These are phyloP conservation scores for Cairina moschata DNA, from an alignment of 2,113 vertebrate genomes.

Conservation along the genomic window DNA sequence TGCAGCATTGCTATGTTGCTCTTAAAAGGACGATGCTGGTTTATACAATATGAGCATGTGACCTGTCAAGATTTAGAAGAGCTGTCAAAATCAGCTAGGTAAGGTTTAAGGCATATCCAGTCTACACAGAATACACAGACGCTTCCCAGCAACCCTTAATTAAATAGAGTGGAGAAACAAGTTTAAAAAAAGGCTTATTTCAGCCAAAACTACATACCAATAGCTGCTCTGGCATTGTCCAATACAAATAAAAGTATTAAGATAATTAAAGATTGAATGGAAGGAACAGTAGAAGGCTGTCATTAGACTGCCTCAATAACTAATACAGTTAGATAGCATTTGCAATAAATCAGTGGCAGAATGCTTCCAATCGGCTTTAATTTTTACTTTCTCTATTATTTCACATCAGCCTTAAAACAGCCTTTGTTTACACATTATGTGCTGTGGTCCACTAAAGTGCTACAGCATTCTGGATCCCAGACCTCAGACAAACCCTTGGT, in stretches of 20 bases:
- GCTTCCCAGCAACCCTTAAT: not conserved
- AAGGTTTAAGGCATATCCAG: not conserved
- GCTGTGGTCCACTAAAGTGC: not conserved
- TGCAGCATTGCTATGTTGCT: rapidly evolving
- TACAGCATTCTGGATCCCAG: not conserved
- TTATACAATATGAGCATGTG: not conserved
- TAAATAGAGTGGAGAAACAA: not conserved
- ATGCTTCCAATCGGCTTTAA: not conserved
- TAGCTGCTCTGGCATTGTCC: not conserved
- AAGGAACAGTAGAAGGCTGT: not conserved
- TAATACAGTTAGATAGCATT: not conserved
- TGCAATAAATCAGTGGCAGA: not conserved
- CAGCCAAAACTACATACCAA: not conserved
- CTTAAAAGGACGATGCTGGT: not conserved
- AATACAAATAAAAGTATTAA: not conserved
- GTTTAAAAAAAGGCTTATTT: not conserved
- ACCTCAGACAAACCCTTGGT: not conserved
- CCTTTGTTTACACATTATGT: not conserved
- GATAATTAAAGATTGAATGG: not conserved
- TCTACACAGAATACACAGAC: not conserved
- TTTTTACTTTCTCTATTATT: not conserved
- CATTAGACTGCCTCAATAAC: not conserved
- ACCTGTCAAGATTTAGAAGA: not conserved
- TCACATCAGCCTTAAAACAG: not conserved
- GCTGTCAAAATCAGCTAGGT: not conserved